Percentiles rank a stretch among this genome's conserved stretches.
phyloP scores from a whole-genome alignment of 2,888 invertebrate species.

The Troides helena region DNA sequence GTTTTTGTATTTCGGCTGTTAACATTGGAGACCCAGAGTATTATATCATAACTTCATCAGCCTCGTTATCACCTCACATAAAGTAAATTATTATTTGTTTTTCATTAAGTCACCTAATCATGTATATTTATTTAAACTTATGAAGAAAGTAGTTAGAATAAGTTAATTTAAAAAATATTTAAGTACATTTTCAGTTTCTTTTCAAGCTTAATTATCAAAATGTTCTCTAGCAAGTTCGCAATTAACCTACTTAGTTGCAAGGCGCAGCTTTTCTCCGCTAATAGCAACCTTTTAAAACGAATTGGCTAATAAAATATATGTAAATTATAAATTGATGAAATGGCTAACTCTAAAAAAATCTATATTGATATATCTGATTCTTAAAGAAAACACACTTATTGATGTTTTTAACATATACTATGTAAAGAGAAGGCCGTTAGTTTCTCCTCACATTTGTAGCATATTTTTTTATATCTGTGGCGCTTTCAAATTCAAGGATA shows the following conservation, averaged over 20 bases:
- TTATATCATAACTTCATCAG: too few relatives aligned
- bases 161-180: not conserved
- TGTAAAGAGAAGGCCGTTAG: too few relatives aligned
- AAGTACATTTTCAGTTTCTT: not conserved
- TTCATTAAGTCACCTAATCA: not conserved
- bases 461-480: too few relatives aligned
- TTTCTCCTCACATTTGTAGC: too few relatives aligned
- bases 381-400: too few relatives aligned
- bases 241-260: slow-evolving; percentile 11
- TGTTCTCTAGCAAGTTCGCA: not conserved
- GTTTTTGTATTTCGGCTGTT: too few relatives aligned
- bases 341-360: not conserved
- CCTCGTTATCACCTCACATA: not conserved
- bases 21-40: too few relatives aligned
- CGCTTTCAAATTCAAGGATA: too few relatives aligned
- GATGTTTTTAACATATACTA: too few relatives aligned
- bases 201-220: not conserved
- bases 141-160: too few relatives aligned
- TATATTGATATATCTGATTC: not conserved
- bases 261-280: not conserved
- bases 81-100: not conserved
- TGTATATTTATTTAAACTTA: too few relatives aligned
- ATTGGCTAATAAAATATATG: not conserved
- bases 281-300: not conserved
- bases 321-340: not conserved